Conservation (phyloP, 2,797 vertebrate species). For the Parambassis ranga region DNA sequence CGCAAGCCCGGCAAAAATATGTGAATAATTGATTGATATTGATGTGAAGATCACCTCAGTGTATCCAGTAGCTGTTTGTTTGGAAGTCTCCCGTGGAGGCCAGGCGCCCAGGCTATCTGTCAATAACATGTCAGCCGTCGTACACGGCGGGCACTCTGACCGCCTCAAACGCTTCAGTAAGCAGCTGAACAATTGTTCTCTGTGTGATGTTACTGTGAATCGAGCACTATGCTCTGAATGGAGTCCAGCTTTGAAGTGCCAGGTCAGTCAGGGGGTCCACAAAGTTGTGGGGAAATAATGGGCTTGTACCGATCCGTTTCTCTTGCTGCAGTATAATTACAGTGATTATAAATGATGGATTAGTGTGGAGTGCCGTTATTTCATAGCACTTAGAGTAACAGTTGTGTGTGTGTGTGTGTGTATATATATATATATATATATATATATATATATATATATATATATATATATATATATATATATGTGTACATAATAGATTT, state of each 20-base stretch:
- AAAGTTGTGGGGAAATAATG: conserved; percentile 16
- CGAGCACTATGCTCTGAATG: conserved; percentile 26
- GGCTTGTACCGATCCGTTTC: background rate
- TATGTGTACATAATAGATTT: no score
- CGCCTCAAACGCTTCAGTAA: conserved; percentile 37
- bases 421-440: no score
- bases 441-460: no score
- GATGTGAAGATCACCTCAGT: conserved; percentile 58
- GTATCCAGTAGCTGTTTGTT: conserved; percentile 62
- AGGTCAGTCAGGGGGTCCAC: conserved; percentile 1
- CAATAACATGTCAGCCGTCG: conserved; percentile 54
- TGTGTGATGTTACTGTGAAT: conserved; percentile 39
- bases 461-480: no score
- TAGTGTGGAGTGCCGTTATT: background rate
- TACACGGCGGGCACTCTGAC: conserved; percentile 29
- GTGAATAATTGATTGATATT: conserved; percentile 73
- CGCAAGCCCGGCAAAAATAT: conserved; percentile 51
- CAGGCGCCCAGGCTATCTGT: conserved; percentile 47
- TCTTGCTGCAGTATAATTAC: conserved; percentile 23
- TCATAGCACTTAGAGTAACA: background rate
- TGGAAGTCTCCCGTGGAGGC: conserved; percentile 42
- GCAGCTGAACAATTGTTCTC: conserved; percentile 45
- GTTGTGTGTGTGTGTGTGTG: no score
- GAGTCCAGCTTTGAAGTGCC: conserved; percentile 2
- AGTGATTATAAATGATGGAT: conserved; percentile 31